Base-by-base conservation (phyloP, 2,888 invertebrate species). In the Dendrolimus pini region DNA sequence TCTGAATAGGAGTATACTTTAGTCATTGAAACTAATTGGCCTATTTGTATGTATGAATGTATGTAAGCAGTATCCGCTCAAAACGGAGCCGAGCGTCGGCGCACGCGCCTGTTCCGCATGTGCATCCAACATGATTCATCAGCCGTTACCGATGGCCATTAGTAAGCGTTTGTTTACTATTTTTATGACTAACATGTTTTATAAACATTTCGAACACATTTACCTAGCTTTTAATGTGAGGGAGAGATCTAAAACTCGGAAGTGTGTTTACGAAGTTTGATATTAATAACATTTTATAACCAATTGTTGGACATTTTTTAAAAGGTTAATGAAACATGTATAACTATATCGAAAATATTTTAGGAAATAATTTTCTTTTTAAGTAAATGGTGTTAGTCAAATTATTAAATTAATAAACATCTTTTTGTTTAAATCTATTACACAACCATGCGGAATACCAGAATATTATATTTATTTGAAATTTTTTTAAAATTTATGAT, bases 141-240 rank as follows among this genome's bases (percentile, higher is more conserved):
- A 47, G 47, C 56, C 65, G 65, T 67, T 64, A 68, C 68, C 67
- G 69, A 73, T 69, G 70, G 65, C 69, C 66, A 73, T 79, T 75
- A 77, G 66, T 72, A 65, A 74, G 64, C 47, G 74, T 75, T 71
- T 78, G 80, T 80, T 82, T 80, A 80, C 77, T 67, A 77, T 71
- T 75, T 79, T 78, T 74, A 77, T 72, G 76, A 72, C 68, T 75
- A 67, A 78, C 74, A 73, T 63, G 69, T 68, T 73, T 75, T 74
- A 70, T 77, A 73, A 74, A 76, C 74, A 77, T 64, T 63, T 67
- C 61, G 63, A 64, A 62, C 63, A 47, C 47, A 64, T 64, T 68
- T 62, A 65, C 62, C 62, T 62, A 58, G 63, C 62, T 61, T 66
- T 66, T 65, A 66, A 59, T 61, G 62, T 64, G 9, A 12, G 8